These are phyloP conservation scores for Erythrocercus mccallii DNA, from an alignment of 2,113 vertebrate genomes.

Conservation along the genomic window DNA sequence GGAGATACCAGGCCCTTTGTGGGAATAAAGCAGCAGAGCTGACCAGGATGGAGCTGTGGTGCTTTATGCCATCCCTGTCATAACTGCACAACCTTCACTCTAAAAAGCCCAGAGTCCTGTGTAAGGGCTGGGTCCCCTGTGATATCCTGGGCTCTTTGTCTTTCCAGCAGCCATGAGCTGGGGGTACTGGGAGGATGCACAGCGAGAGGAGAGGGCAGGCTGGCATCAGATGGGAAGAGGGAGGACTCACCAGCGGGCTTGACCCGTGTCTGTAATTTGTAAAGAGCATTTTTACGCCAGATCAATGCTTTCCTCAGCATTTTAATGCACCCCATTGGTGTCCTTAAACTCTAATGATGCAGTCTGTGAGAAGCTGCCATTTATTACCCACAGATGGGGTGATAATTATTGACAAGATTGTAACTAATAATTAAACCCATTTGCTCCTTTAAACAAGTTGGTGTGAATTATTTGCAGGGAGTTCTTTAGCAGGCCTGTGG, in stretches of 20 bases:
- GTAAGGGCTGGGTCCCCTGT: not conserved
- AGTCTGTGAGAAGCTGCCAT: constrained; percentile 88
- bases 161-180: not conserved
- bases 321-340: constrained; percentile 90
- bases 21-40: not conserved
- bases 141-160: not conserved
- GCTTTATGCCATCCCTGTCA: not conserved
- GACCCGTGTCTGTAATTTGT: constrained; percentile 68
- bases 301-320: constrained; percentile 90
- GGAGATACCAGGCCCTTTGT: not conserved
- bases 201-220: not conserved
- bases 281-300: constrained; percentile 87
- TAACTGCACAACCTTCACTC: not conserved
- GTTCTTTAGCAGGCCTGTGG: constrained; percentile 37
- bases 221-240: constrained; percentile 12
- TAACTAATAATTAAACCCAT: constrained; percentile 82
- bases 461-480: constrained; percentile 71
- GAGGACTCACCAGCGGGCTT: constrained; percentile 3
- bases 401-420: constrained; percentile 89
- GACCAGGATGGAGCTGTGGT: not conserved
- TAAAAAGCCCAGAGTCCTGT: rapidly evolving
- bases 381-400: constrained; percentile 90
- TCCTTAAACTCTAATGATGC: constrained; percentile 90
- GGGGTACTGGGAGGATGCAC: not conserved
- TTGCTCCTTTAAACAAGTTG: constrained; percentile 72